Evolutionary conservation across 2,888 invertebrate species (phyloP).

Genomic region (Tipula unca): DNA sequence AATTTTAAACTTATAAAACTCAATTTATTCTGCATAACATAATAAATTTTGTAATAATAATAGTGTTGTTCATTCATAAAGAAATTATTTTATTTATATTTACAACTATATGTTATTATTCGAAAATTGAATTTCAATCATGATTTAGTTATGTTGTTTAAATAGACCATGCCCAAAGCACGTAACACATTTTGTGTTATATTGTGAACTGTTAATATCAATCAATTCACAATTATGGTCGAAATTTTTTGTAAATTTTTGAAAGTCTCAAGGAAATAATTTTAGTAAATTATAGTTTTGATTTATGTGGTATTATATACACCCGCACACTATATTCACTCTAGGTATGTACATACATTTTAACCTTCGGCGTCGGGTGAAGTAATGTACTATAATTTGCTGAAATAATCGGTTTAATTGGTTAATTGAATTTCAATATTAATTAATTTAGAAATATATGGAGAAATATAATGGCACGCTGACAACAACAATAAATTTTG

Average conservation of each 20-base stretch:
- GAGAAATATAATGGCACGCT: neutral
- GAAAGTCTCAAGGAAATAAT: neutral
- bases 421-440: neutral
- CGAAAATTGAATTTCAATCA: neutral
- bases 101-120: neutral
- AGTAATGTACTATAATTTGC: neutral
- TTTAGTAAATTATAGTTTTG: neutral
- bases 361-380: neutral
- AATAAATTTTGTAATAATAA: neutral
- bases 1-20: neutral
- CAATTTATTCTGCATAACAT: neutral
- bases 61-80: neutral
- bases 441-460: neutral
- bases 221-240: neutral
- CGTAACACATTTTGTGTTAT: neutral
- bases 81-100: neutral
- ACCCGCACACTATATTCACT: neutral
- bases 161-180: neutral
- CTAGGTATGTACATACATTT: neutral
- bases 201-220: neutral
- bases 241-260: neutral
- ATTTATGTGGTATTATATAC: neutral
- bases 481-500: too few species aligned
- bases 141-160: neutral
- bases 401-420: neutral